Base-by-base conservation (phyloP, 64 coral and sea anemone species). In the Porites lutea region DNA sequence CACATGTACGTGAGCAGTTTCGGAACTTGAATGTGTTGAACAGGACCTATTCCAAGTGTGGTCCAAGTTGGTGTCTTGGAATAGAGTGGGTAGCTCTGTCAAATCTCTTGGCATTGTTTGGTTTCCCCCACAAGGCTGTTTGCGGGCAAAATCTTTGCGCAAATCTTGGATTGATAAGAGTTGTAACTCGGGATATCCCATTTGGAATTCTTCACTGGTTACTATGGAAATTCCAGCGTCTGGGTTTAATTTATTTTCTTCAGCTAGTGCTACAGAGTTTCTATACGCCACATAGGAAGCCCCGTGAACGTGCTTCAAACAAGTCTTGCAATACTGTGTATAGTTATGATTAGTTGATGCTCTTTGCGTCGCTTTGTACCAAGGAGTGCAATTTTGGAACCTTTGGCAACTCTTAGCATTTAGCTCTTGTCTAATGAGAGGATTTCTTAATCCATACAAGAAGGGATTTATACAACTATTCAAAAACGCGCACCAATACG, bases 371-470 rank as follows among this genome's bases (percentile, higher is more conserved):
- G 27, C 27, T 37, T 37, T 37, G 27, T 37, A 0, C 27, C 27
- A 37, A 37, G 27, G 27, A 37, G 27, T 37, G 27, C 27, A 37
- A n/a, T 51, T 16, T 76, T 51, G 73, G 48, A 52, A 76, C 51
- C 48, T 52, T 48, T 48, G 73, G 27, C 78, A 80, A 55, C 22
- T 44, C 54, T 27, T 43, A 4, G 54, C 57, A 60, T 27, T 16
- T 22, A 80, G 78, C 21, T 59, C 12, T 80, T 44, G 59, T 13
- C 78, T 59, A 21, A 80, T 80, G 11, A 62, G 63, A 62, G 95
- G 95, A 70, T 96, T 96, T 22, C 95, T 87, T 73, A 96, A 20
- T 3, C 95, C 95, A 48, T 96, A 96, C 20, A 96, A 83, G 13
- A 79, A 96, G 21, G 95, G 95, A 10, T 96, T 70, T 43, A 96